Conservation (phyloP, 2,888 invertebrate genomes). For the Leucania comma region DNA sequence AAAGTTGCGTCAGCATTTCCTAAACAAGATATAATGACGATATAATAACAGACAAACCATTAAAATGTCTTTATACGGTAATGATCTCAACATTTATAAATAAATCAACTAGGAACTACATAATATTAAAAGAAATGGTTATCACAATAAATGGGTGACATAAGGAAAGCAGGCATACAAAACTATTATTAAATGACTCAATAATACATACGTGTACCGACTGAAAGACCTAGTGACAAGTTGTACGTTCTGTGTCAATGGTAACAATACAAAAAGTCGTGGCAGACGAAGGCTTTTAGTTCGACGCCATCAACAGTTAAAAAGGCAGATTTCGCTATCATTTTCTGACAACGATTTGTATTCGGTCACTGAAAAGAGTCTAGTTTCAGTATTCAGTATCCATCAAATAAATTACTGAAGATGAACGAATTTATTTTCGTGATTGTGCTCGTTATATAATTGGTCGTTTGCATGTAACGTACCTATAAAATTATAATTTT, state of each 20-base stretch:
- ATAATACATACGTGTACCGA: constrained; percentile 47
- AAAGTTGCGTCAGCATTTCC: constrained; percentile 85
- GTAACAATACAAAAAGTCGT: constrained; percentile 9
- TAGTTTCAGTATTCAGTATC: not conserved
- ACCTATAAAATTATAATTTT: constrained; percentile 2
- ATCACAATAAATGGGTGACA: constrained; percentile 1
- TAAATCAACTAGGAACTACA: not conserved
- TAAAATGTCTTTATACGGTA: not conserved
- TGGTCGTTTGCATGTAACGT: not conserved
- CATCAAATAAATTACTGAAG: constrained; percentile 3
- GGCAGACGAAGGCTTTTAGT: not conserved
- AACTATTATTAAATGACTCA: constrained; percentile 25
- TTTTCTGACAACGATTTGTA: not conserved
- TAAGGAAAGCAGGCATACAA: constrained; percentile 3
- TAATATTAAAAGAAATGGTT: constrained; percentile 3
- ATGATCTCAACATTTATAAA: constrained; percentile 2
- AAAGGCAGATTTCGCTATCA: constrained; percentile 32
- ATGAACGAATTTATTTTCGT: not conserved
- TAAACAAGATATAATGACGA: constrained; percentile 61
- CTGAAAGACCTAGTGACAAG: constrained; percentile 56
- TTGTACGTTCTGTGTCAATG: constrained; percentile 27
- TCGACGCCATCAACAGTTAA: not conserved
- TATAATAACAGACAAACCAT: not conserved
- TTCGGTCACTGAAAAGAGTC: not conserved
- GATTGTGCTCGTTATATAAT: not conserved